These are phyloP conservation scores for Rhodeus uyekii DNA, from an alignment of 2,797 vertebrate species.

Conservation along the genomic window DNA sequence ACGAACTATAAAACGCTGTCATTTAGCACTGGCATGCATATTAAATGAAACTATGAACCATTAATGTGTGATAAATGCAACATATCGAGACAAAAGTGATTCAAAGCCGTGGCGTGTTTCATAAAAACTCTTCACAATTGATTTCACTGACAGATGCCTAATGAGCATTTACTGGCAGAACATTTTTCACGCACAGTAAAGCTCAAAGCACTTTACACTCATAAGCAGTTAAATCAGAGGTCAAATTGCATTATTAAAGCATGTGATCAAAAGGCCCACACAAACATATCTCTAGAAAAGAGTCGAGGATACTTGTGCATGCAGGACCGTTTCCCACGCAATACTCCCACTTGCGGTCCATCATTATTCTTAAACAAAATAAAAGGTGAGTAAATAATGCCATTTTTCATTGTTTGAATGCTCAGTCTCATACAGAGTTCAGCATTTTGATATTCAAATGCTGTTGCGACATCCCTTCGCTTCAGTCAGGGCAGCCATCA, in stretches of 20 bases:
- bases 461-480: constrained; percentile 22
- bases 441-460: constrained; percentile 51
- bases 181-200: background rate
- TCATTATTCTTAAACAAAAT: background rate
- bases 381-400: background rate
- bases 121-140: constrained; percentile 25
- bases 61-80: constrained; percentile 25
- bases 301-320: background rate
- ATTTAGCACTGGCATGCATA: background rate
- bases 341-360: background rate
- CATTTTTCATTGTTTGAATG: background rate
- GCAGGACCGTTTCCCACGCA: background rate
- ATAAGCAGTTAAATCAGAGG: constrained; percentile 3
- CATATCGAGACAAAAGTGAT: background rate
- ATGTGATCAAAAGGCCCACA: background rate
- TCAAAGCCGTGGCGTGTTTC: background rate
- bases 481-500: constrained; percentile 40
- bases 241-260: background rate
- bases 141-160: constrained; percentile 35
- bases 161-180: background rate
- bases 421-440: constrained; percentile 36
- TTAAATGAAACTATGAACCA: constrained; percentile 8
- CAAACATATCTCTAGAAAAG: background rate
- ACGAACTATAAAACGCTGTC: background rate
- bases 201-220: background rate